Percentiles rank a stretch among this genome's conserved stretches.
phyloP scores from a whole-genome alignment of 2,797 vertebrate species.

The Euphonia xanthogaster region DNA sequence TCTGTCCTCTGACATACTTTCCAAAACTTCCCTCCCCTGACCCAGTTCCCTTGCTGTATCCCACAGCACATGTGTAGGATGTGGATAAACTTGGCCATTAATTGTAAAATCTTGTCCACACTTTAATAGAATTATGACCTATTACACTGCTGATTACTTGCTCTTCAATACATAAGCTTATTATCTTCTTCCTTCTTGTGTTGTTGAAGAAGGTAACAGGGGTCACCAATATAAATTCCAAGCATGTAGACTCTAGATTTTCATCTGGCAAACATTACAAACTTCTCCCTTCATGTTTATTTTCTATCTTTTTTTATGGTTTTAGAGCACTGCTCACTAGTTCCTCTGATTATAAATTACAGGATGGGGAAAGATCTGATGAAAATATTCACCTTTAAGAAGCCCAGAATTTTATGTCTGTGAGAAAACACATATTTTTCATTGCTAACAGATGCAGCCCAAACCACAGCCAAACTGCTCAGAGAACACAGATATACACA shows the following conservation, averaged over 20 bases:
- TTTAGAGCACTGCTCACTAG: background rate
- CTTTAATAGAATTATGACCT: background rate
- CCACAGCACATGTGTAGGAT: background rate
- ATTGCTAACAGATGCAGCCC: constrained; percentile 75
- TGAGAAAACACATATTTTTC: constrained; percentile 71
- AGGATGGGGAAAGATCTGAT: constrained; percentile 32
- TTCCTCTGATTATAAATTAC: constrained; percentile 67
- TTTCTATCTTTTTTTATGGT: constrained; percentile 57
- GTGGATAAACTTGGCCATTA: background rate
- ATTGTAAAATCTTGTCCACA: background rate
- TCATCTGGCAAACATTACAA: constrained; percentile 66
- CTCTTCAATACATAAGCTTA: background rate
- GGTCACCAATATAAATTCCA: constrained; percentile 29
- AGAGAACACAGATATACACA: background rate
- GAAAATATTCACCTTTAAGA: constrained; percentile 63
- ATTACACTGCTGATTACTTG: background rate
- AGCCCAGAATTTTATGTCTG: constrained; percentile 69
- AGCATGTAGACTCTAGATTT: constrained; percentile 35
- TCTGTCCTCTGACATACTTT: background rate
- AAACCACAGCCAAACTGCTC: constrained; percentile 29
- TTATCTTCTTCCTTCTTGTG: constrained; percentile 32
- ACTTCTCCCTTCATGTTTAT: constrained; percentile 29
- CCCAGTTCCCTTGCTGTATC: background rate
- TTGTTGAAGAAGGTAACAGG: constrained; percentile 15
- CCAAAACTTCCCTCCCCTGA: background rate